Evolutionary conservation across 2,113 vertebrate genomes (phyloP), one percentile per base, ranked within the genome.

Genomic region (Cyphomyrus plagiostoma): DNA sequence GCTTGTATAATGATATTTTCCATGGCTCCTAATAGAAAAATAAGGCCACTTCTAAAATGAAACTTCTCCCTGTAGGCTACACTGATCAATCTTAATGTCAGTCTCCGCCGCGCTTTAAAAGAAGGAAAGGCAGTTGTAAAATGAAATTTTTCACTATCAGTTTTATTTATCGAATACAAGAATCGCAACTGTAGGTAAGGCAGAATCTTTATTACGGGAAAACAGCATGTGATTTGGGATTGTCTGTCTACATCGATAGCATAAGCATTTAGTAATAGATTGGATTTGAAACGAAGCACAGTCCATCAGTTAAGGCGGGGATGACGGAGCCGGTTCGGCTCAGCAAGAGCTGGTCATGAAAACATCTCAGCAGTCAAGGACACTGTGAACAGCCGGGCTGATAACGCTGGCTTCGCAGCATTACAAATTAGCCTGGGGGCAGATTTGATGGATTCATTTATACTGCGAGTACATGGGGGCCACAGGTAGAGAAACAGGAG

Each of bases 1-100:
- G 91, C 93, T 95, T 94, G 93, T 94, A 91, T 94, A 95, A 95
- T 95, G 94, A 95, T 93, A 94, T 95, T 94, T 94, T 94, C 92
- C 94, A 91, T 93, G 94, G 94, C 91, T 91, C 92, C 92, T 91
- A 92, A 92, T 94, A 94, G 94, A 94, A 94, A 94, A 95, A 93
- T 17, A 52, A 30, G 93, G 92, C 92, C 26, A 74, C 15, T 52
- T 53, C 45, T 88, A 23, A 88, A 49, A 88, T 88, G 46, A 88
- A 88, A 74, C 11, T 39, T 74, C 23, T 39, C 82, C 15, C 26
- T 88, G 53, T 46, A 66, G 42, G 26, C 86, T 84, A 46, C 15
- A 48, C 42, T 84, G 53, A 17, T n/a, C 23, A 52, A 49, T 15
- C 15, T 83, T 45, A 56, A 39, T 58, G 50, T 87, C 30, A 83